These are phyloP conservation scores for Gallinago media DNA, from an alignment of 2,113 vertebrate species.

Conservation along the genomic window DNA sequence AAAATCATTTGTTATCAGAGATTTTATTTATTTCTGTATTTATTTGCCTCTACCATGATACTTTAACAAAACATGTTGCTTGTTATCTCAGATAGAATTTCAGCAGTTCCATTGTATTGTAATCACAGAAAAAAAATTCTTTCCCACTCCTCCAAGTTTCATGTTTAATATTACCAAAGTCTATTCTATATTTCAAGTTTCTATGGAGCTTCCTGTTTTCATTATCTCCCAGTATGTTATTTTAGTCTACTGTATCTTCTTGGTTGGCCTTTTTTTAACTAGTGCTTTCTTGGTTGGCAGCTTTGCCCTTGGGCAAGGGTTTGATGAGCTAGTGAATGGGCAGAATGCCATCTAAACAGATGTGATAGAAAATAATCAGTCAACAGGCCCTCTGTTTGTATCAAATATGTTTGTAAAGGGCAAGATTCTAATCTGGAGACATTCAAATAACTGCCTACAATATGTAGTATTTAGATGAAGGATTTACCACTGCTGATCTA, in stretches of 20 bases:
- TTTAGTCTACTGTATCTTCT: not conserved
- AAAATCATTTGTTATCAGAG: not conserved
- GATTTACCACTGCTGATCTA: not conserved
- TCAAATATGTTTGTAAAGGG: not conserved
- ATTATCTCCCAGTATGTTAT: not conserved
- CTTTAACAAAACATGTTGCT: not conserved
- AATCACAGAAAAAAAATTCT: not conserved
- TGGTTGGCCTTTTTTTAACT: not conserved
- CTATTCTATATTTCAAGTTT: not conserved
- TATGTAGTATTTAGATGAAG: not conserved
- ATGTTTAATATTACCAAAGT: not conserved
- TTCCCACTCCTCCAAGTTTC: not conserved
- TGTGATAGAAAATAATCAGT: slow-evolving; percentile 24
- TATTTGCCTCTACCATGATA: not conserved
- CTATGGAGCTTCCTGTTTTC: not conserved
- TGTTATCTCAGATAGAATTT: not conserved
- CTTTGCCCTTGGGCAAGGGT: slow-evolving; percentile 20
- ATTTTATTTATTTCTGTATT: not conserved
- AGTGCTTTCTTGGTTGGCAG: not conserved
- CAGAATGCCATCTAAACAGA: slow-evolving; percentile 54
- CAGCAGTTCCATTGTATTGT: rapidly evolving
- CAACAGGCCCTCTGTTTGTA: not conserved
- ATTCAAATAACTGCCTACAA: not conserved
- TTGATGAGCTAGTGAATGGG: slow-evolving; percentile 31
- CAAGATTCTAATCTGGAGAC: not conserved